Evolutionary conservation across 2,113 vertebrate species (phyloP).

Genomic region (Heliornis fulica): DNA sequence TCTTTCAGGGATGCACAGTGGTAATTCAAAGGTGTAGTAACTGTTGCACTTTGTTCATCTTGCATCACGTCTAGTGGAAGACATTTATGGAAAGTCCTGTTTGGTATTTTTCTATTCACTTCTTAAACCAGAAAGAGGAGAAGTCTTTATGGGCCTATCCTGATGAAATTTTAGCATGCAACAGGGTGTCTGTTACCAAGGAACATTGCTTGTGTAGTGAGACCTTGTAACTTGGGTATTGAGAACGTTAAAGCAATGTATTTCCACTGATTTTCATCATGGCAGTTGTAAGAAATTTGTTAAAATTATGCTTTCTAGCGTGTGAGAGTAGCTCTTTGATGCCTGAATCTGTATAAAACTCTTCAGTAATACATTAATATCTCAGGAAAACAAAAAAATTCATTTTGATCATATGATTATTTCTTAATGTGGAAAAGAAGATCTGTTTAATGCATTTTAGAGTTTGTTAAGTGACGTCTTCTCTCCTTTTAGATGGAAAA

Average conservation of each 20-base stretch:
- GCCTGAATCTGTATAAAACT: neutral
- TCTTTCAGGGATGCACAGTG: neutral
- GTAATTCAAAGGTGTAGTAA: neutral
- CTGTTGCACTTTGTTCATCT: neutral
- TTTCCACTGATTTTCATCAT: neutral
- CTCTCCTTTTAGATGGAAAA: conserved; percentile 28
- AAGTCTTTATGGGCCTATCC: neutral
- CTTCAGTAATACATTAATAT: neutral
- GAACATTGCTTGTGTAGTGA: neutral
- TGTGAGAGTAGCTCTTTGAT: neutral
- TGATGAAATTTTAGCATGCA: neutral
- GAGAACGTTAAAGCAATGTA: neutral
- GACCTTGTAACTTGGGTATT: neutral
- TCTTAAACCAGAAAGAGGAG: neutral
- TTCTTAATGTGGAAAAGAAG: conserved; percentile 34
- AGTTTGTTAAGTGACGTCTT: conserved; percentile 10
- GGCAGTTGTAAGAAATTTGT: neutral
- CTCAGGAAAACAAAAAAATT: neutral
- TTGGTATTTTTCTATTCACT: neutral
- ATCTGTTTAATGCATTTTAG: conserved; percentile 52
- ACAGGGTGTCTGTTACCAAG: neutral
- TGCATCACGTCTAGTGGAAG: neutral
- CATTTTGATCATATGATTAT: neutral
- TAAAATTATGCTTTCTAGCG: neutral
- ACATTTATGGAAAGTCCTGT: neutral